Base-by-base conservation (phyloP, 2,113 vertebrate species). In the Oreochromis aureus region DNA sequence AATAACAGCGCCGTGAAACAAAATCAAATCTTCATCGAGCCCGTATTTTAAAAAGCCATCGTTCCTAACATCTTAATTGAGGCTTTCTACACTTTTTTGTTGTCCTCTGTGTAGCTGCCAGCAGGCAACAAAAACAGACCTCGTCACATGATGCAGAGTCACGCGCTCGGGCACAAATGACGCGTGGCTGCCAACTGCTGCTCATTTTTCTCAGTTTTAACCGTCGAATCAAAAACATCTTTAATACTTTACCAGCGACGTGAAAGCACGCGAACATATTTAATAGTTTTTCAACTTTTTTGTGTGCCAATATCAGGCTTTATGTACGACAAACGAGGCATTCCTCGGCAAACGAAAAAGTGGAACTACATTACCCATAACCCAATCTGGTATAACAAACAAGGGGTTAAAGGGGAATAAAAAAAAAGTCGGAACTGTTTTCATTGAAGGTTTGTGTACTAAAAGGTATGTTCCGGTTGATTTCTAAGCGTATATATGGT, bases 331-430 rank as follows among this genome's bases (percentile, higher is more conserved):
- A 71, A 19, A 15, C 11, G 3, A 55, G 6, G 4, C 3, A 10
- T 10, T 30, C 86, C 41, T 84, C 3, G 6, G 1, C 5, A 1
- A 34, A 34, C 27, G 10, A 44, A 6, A 10, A 4, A 9, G 7
- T 10, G 6, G n/a, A 46, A 94, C 93, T 91, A 84, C 95, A 93
- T 89, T 95, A 91, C 94, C 95, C 95, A 94, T 3, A 80, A 85
- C 79, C 6, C 87, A 11, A 1, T 7, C 1, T 7, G 46, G 7
- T 6, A 3, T 1, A 27, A 85, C 48, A 82, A 30, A 36, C 19
- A 4, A 16, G 0, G 24, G 86, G 54, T 91, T 46, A 91, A 91
- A 90, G 90, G 41, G 15, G 10, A 16, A 15, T 66, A 16, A 3
- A 4, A 24, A 9, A 9, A 15, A 39, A 48, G 3, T 22, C 5